Conservation (phyloP, 1,140 invertebrate genomes). For the Lithobius niger region DNA sequence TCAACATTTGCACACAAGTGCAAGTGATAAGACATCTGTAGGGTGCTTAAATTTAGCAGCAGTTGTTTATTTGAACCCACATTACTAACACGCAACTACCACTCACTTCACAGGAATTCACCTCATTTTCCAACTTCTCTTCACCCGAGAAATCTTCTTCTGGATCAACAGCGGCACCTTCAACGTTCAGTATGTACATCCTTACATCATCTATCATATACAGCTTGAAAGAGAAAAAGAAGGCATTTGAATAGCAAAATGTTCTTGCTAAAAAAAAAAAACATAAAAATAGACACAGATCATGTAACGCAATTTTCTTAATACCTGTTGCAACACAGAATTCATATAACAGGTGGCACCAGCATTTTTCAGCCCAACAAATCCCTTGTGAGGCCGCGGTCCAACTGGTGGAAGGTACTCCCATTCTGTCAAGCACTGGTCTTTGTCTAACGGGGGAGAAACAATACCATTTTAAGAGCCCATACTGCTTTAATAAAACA, state of each 20-base stretch:
- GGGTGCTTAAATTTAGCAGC: too few relatives aligned
- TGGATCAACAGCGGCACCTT: conserved; percentile 70
- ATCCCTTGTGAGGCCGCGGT: conserved; percentile 70
- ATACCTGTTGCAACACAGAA: conserved; percentile 80
- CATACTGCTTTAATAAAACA: conserved; percentile 6
- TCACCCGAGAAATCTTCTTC: conserved; percentile 84
- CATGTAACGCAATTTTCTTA: not conserved
- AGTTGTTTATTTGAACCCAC: too few relatives aligned
- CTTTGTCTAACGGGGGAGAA: conserved; percentile 41
- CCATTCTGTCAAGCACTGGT: conserved; percentile 80
- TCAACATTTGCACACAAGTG: too few relatives aligned
- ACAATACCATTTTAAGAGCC: not conserved
- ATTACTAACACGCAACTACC: too few relatives aligned
- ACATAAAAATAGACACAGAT: not conserved
- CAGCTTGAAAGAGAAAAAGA: conserved; percentile 32
- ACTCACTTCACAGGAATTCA: too few relatives aligned
- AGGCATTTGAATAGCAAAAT: not conserved
- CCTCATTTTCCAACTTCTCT: conserved; percentile 45
- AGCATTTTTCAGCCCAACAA: conserved; percentile 95
- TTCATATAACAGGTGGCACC: conserved; percentile 99
- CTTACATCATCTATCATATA: conserved; percentile 90
- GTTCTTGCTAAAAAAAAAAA: not conserved
- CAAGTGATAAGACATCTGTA: too few relatives aligned
- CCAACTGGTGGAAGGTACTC: conserved; percentile 94
- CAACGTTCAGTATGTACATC: conserved; percentile 56